These are phyloP conservation scores for Petrophora chlorosata DNA, from an alignment of 2,888 invertebrate genomes.

Conservation along the genomic window DNA sequence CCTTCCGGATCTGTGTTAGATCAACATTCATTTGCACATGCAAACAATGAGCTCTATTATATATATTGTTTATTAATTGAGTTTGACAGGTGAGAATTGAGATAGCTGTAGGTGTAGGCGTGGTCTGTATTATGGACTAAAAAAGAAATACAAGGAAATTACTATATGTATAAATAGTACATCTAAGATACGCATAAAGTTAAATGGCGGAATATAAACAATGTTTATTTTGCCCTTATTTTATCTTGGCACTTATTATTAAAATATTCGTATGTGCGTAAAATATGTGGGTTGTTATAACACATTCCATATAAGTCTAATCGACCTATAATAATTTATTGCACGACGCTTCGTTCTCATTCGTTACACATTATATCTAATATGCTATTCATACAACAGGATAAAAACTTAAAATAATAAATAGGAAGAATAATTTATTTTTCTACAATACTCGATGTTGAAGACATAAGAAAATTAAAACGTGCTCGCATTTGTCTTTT, in stretches of 20 bases:
- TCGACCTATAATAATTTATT: slow-evolving; percentile 6
- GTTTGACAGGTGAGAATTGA: slow-evolving; percentile 18
- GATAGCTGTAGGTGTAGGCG: background rate
- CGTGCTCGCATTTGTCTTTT: background rate
- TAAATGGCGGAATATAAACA: too few relatives aligned
- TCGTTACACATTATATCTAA: slow-evolving; percentile 6
- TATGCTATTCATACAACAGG: background rate
- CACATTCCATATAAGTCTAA: slow-evolving; percentile 6
- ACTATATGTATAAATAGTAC: too few relatives aligned
- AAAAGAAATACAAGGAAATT: too few relatives aligned
- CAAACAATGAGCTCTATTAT: slow-evolving; percentile 16
- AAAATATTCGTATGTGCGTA: background rate
- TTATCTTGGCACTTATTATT: too few relatives aligned
- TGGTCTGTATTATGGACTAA: too few relatives aligned
- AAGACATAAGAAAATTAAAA: slow-evolving; percentile 2
- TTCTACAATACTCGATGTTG: background rate
- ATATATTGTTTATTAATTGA: slow-evolving; percentile 25
- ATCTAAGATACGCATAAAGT: too few relatives aligned
- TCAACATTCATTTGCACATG: slow-evolving; percentile 28
- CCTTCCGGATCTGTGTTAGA: slow-evolving; percentile 29
- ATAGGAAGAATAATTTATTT: slow-evolving; percentile 3
- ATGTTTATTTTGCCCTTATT: too few relatives aligned
- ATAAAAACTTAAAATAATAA: slow-evolving; percentile 16
- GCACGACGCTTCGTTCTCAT: slow-evolving; percentile 8
- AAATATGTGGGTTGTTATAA: slow-evolving; percentile 15